phyloP scores from a whole-genome alignment of 2,888 invertebrate genomes.

The Auanema freiburgensis region DNA sequence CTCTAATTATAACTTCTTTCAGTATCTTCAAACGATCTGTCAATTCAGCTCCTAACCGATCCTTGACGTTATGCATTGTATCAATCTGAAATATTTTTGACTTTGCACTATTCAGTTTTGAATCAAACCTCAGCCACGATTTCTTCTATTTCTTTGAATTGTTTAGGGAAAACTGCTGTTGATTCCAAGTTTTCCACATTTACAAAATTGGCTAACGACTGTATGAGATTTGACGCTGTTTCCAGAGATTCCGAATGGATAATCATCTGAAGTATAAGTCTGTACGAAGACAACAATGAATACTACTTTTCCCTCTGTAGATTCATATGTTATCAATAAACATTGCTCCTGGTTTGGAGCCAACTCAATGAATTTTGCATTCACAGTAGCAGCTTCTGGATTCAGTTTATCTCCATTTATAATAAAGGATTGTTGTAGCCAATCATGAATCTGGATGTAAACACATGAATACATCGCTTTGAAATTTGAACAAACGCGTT shows the following conservation, averaged over 20 bases:
- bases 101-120: neutral
- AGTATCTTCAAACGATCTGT: slow-evolving; percentile 54
- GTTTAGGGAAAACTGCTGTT: slow-evolving; percentile 46
- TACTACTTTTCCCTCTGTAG: slow-evolving; percentile 18
- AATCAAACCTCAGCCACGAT: slow-evolving; percentile 42
- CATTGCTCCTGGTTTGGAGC: slow-evolving; percentile 16
- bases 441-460: slow-evolving; percentile 28
- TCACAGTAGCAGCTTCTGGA: slow-evolving; percentile 19
- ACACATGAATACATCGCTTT: neutral
- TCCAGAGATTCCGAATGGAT: slow-evolving; percentile 54
- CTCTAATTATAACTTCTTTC: slow-evolving; percentile 56
- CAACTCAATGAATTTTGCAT: slow-evolving; percentile 33
- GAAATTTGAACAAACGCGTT: slow-evolving; percentile 7
- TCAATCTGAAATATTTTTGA: slow-evolving; percentile 46
- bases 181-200: slow-evolving; percentile 35
- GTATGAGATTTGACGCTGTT: slow-evolving; percentile 49
- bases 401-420: slow-evolving; percentile 11
- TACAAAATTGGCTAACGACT: slow-evolving; percentile 48
- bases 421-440: slow-evolving; percentile 33
- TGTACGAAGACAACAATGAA: neutral
- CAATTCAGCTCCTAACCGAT: slow-evolving; percentile 52
- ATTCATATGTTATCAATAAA: slow-evolving; percentile 14
- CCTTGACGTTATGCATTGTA: slow-evolving; percentile 49
- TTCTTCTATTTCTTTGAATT: slow-evolving; percentile 40
- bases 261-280: slow-evolving; percentile 16